Base-by-base conservation (phyloP, 2,797 vertebrate species). In the Hypotaenidia philippensis region DNA sequence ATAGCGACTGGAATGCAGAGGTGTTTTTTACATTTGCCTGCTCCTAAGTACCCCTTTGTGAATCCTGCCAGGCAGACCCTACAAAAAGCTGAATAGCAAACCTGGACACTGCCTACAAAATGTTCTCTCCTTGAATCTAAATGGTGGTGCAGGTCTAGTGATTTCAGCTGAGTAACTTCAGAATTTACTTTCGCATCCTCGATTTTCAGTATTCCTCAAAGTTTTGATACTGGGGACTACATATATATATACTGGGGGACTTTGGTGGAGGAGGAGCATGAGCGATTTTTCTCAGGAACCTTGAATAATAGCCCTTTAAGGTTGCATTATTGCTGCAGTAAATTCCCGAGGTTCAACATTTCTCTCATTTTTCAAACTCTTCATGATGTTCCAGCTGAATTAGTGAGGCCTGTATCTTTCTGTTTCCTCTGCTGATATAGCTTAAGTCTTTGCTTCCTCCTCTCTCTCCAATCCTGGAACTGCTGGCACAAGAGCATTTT, bases 281-380 rank as follows among this genome's bases (percentile, higher is more conserved):
- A 63, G 52, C 3, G 13, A 17, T 52, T 52, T 79, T 94, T 82
- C 85, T 84, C 25, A 53, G 56, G 44, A 77, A 53, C 6, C 19
- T 71, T 78, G 65, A 90, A 21, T 59, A 89, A 64, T 26, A 81
- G 20, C 31, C 15, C 56, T 66, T 79, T 82, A 53, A 82, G n/a
- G 14, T 61, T 21, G 17, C 44, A 11, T 70, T 83, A 91, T 22
- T 89, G 36, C 75, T 89, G 49, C 60, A 77, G 22, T 85, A 90
- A 92, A 84, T 90, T 82, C 32, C 27, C 0, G 3, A 85, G 29
- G 17, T 90, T 77, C 69, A 84, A 61, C 57, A 87, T 80, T 74
- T 79, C 41, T 64, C 34, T 75, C 11, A 53, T 81, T 29, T 91
- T 94, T 95, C 77, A 93, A 80, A 90, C 29, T 65, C n/a, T 50